These are phyloP conservation scores for Zaprionus bogoriensis DNA, from an alignment of 2,888 invertebrate genomes.

Conservation along the genomic window DNA sequence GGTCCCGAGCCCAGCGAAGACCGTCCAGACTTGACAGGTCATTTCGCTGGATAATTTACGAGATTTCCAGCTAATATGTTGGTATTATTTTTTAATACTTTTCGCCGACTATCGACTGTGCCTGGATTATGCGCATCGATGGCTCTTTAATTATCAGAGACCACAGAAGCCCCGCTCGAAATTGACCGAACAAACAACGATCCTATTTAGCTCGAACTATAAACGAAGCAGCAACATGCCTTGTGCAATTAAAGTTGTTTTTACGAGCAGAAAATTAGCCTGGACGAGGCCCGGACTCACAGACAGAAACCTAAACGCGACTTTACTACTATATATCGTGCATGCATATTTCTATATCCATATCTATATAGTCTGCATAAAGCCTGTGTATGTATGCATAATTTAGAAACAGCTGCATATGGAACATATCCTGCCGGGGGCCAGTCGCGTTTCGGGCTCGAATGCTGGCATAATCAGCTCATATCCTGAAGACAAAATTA, in stretches of 20 bases:
- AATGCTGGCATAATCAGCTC: conserved; percentile 56
- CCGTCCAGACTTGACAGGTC: conserved; percentile 63
- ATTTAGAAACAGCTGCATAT: conserved; percentile 21
- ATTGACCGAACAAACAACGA: conserved; percentile 7
- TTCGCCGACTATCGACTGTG: conserved; percentile 23
- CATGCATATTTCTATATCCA: too few species aligned
- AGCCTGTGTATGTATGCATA: neutral
- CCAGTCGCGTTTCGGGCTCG: neutral
- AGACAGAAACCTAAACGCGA: neutral
- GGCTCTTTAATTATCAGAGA: conserved; percentile 59
- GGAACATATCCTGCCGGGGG: neutral
- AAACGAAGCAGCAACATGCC: conserved; percentile 50
- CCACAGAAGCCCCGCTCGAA: conserved; percentile 2
- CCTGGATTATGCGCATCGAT: conserved; percentile 57
- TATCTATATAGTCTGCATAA: conserved; percentile 1
- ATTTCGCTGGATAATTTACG: conserved; percentile 76
- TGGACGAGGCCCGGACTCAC: conserved; percentile 30
- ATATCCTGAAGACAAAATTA: conserved; percentile 33
- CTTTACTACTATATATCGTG: too few species aligned
- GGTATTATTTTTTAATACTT: conserved; percentile 67
- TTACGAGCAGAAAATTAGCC: conserved; percentile 66
- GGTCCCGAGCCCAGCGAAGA: conserved; percentile 24
- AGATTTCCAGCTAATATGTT: conserved; percentile 76
- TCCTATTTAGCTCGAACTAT: conserved; percentile 53
- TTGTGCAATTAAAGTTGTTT: conserved; percentile 60